Conservation (phyloP, 2,797 vertebrate genomes). For the Esox masquinongy region DNA sequence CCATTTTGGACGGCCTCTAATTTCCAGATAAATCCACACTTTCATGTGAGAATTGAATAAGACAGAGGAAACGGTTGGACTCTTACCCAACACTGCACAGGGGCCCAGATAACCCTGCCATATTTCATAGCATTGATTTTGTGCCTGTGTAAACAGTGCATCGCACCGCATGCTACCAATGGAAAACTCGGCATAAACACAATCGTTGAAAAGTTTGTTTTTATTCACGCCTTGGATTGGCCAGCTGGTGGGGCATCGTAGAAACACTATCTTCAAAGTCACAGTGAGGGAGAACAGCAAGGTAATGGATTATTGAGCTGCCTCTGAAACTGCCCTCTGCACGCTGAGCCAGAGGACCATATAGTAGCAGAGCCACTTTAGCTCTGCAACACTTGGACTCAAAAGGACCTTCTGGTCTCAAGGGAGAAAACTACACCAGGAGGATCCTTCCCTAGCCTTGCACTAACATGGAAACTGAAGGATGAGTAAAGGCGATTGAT, state of each 20-base stretch:
- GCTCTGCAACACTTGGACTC: background rate
- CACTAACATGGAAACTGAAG: too few relatives aligned
- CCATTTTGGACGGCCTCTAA: background rate
- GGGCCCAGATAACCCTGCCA: constrained; percentile 1
- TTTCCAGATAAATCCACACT: constrained; percentile 11
- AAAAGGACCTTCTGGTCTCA: constrained; percentile 57
- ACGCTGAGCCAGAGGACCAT: constrained; percentile 27
- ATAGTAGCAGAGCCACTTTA: constrained; percentile 25
- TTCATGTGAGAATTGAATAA: constrained; percentile 32
- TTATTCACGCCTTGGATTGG: constrained; percentile 34
- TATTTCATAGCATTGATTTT: constrained; percentile 35
- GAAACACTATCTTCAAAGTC: constrained; percentile 49
- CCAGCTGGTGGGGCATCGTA: constrained; percentile 14
- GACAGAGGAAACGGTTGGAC: constrained; percentile 18
- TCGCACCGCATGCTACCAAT: constrained; percentile 28
- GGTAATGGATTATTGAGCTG: constrained; percentile 46
- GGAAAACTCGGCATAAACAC: constrained; percentile 21
- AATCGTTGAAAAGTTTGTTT: constrained; percentile 40
- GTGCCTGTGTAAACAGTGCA: constrained; percentile 18
- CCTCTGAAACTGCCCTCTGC: constrained; percentile 7
- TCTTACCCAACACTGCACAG: constrained; percentile 7
- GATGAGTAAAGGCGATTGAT: too few relatives aligned
- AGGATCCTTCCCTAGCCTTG: too few relatives aligned
- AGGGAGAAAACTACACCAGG: constrained; percentile 2
- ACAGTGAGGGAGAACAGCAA: constrained; percentile 48